Evolutionary conservation across 1,140 invertebrate genomes (phyloP), one percentile per base, ranked within the genome.

Genomic region (Rhopalosiphum maidis): DNA sequence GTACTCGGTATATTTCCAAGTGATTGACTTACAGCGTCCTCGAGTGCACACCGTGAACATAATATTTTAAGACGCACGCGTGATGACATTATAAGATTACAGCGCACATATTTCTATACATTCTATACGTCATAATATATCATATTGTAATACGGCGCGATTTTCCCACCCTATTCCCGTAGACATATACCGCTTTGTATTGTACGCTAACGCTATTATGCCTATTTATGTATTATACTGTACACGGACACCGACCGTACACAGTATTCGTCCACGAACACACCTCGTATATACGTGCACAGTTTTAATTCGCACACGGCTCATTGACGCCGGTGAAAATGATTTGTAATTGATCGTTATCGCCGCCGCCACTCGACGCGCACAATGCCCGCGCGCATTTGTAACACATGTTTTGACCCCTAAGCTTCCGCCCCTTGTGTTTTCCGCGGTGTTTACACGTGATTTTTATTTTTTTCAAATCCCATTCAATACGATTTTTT

Each of bases 281-380:
- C 22, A 11, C 23, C 55, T 37, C n/a, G 18, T 60, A 30, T 68
- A 15, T 51, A 48, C 2, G 18, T n/a, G 25, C 15, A 90, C 11
- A 55, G 88, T 90, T 90, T 41, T 90, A 90, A 90, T 60, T 90
- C 88, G 54, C 35, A 37, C 51, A 83, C 82, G 91, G 91, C 91
- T 92, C 91, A 92, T 92, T 92, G 91, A 92, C 91, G 90, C 90
- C 90, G 91, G 77, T 92, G 91, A 51, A 92, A 92, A 92, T 51
- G 35, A 92, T 91, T 48, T 51, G 77, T 92, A 85, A 92, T 92
- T 92, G 77, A 92, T 92, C 91, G 77, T 85, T 85, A 85, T 85
- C 91, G 41, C 60, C 46, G 86, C 30, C 55, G 68, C 60, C 55
- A 82, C 77, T 77, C 90, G 90, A 82, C 60, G 9, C 60, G 23